Conservation (phyloP, 2,888 invertebrate genomes). For the Amphipoea lucens region DNA sequence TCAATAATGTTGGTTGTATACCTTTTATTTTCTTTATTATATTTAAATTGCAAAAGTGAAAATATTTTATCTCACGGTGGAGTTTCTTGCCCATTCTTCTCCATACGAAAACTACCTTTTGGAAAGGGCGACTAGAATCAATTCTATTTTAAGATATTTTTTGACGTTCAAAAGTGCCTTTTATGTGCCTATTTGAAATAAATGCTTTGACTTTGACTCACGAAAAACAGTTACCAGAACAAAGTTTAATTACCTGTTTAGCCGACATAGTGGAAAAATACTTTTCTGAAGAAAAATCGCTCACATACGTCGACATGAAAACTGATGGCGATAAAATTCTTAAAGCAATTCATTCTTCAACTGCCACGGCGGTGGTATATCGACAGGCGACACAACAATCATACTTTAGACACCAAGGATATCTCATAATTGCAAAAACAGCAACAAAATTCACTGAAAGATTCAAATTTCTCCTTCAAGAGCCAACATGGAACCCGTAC, state of each 20-base stretch:
- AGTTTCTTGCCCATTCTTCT: too few species aligned
- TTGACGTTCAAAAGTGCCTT: too few species aligned
- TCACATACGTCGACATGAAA: conserved; percentile 48
- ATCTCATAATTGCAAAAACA: conserved; percentile 67
- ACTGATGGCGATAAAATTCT: conserved; percentile 30
- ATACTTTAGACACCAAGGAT: conserved; percentile 55
- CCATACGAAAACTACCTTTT: too few species aligned
- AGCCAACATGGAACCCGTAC: conserved; percentile 74
- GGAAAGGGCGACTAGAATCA: too few species aligned
- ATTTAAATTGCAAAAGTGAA: conserved; percentile 15
- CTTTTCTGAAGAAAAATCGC: conserved; percentile 16
- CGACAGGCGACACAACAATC: conserved; percentile 2
- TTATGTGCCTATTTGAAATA: too few species aligned
- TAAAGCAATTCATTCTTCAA: conserved; percentile 40
- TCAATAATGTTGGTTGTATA: conserved; percentile 20
- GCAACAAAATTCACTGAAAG: conserved; percentile 56
- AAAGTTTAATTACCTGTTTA: conserved; percentile 28
- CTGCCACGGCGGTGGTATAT: conserved; percentile 15
- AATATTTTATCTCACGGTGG: not conserved
- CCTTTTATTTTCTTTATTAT: conserved; percentile 9
- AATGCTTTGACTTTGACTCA: too few species aligned
- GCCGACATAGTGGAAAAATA: conserved; percentile 42
- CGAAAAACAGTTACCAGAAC: not conserved
- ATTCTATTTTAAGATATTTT: too few species aligned
- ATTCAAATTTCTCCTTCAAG: conserved; percentile 62